Evolutionary conservation across 2,888 invertebrate species (phyloP), one percentile per base, ranked within the genome.

Genomic region (Pandemis corylana): DNA sequence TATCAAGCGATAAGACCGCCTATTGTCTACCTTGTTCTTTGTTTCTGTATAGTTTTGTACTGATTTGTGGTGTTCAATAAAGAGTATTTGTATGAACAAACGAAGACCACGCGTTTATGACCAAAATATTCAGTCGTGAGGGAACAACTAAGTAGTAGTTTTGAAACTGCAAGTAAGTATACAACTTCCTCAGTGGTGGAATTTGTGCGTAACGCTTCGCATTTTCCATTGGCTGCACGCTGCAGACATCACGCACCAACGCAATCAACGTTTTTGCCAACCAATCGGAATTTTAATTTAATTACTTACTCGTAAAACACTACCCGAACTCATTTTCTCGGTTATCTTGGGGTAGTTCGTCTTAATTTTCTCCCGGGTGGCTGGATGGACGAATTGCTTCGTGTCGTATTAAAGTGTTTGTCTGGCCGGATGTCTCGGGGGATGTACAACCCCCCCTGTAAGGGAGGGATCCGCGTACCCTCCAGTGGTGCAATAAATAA

Each of bases 351-450:
- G 71, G 62, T 51, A 46, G 67, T 71, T 46, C 66, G 63, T 75
- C 75, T 75, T 75, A 75, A 75, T 75, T 70, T 71, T 56, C 74
- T 69, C 56, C 71, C 56, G 69, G 68, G 28, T 49, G 68, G 36
- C 65, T 65, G 41, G 73, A 66, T 66, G 74, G 66, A 67, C 53
- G 70, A 75, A 75, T 75, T 75, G 70, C 71, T 67, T 71, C 67
- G 75, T 70, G 69, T 66, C 66, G 67, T 75, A 75, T 75, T 70
- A 70, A 73, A 74, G 75, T 71, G 75, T 67, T 75, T 75, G 67
- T 67, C 62, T 74, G 70, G 68, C 49, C 61, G 74, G 70, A 42
- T 68, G 62, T 67, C 62, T 63, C 71, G 13, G 67, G 71, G 75
- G 75, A 71, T 53, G 59, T 28, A 28, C 10, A 10, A 7, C 68